Evolutionary conservation across 2,888 invertebrate species (phyloP).

Genomic region (Microctonus aethiopoides): DNA sequence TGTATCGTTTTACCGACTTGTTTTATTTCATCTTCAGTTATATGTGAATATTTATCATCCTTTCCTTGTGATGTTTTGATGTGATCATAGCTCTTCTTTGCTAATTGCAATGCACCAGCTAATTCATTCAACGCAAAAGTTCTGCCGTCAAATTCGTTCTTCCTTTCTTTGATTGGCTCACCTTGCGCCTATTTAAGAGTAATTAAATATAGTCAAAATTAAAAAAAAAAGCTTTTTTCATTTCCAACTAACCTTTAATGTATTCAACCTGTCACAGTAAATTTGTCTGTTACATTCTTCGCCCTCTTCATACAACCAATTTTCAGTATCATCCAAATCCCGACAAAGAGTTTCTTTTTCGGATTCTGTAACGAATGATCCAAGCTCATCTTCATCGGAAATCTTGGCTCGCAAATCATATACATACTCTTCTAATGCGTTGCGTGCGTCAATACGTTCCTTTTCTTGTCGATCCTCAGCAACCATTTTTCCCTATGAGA

Average conservation of each 20-base stretch:
- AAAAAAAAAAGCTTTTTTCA: neutral
- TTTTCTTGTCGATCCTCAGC: conserved; percentile 92
- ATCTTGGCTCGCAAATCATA: conserved; percentile 95
- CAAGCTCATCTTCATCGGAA: conserved; percentile 79
- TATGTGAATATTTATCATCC: conserved; percentile 81
- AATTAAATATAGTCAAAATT: neutral
- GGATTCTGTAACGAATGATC: conserved; percentile 79
- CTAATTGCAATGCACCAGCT: conserved; percentile 79
- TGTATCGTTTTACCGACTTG: conserved; percentile 80
- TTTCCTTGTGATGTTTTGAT: conserved; percentile 70
- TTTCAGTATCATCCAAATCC: conserved; percentile 86
- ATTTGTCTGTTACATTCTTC: conserved; percentile 88
- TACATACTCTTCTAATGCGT: conserved; percentile 97
- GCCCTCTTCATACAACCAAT: conserved; percentile 98
- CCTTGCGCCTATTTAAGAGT: conserved; percentile 77
- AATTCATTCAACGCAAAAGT: conserved; percentile 85
- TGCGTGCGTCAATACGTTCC: conserved; percentile 94
- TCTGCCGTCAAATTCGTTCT: conserved; percentile 83
- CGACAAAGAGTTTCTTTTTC: conserved; percentile 75
- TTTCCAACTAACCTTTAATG: conserved; percentile 52
- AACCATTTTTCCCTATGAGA: conserved; percentile 79
- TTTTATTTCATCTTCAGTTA: conserved; percentile 84
- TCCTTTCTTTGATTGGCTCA: conserved; percentile 88
- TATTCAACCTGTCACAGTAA: conserved; percentile 65
- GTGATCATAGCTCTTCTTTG: conserved; percentile 83